Evolutionary conservation across 2,113 vertebrate species (phyloP).

Genomic region (Hylia prasina): DNA sequence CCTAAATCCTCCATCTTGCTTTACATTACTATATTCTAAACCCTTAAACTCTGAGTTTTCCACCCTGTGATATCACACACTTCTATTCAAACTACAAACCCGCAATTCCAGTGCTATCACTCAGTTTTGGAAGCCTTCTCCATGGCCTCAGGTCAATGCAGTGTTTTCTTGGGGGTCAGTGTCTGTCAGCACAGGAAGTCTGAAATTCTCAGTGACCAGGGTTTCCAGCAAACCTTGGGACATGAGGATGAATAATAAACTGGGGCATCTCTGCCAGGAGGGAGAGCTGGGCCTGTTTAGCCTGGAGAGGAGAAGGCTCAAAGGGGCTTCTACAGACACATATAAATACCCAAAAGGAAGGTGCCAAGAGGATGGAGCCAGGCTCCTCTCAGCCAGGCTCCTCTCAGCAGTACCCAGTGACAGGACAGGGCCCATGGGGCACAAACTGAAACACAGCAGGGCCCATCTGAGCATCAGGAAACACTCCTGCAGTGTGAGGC

Average conservation of each 20-base stretch:
- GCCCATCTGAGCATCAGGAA: neutral
- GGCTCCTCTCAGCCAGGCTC: neutral
- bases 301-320: neutral
- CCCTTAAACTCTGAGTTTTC: too few species aligned
- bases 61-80: too few species aligned
- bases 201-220: neutral
- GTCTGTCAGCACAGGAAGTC: neutral
- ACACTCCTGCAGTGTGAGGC: neutral
- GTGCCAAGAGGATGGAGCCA: neutral
- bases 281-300: neutral
- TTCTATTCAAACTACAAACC: too few species aligned
- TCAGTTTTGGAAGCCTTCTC: neutral
- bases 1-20: too few species aligned
- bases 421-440: accelerated
- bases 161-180: neutral
- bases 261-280: neutral
- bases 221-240: neutral
- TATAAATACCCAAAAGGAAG: neutral
- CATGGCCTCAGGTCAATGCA: neutral
- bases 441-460: neutral
- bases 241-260: neutral
- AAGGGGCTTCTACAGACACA: too few species aligned
- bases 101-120: neutral
- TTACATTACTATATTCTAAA: too few species aligned
- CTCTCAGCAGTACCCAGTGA: neutral